These are phyloP conservation scores for Octodon degus DNA, from an alignment of 2,113 vertebrate genomes.

Conservation along the genomic window DNA sequence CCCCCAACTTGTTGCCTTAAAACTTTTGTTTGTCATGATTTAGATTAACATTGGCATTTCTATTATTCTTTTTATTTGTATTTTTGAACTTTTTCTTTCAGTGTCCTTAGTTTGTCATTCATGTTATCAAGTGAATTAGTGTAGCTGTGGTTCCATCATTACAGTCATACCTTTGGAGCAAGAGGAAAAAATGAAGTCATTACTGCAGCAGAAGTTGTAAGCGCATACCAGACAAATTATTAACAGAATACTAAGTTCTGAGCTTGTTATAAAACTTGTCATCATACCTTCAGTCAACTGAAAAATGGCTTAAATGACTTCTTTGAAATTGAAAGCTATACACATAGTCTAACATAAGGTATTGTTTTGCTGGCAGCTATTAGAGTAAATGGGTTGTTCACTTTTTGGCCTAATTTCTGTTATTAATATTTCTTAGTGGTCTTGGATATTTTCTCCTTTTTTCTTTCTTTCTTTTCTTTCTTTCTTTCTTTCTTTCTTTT, in stretches of 20 bases:
- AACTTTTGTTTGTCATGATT: background rate
- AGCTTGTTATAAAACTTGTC: conserved; percentile 77
- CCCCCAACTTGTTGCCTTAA: background rate
- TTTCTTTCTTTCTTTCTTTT: conserved; percentile 56
- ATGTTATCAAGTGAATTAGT: background rate
- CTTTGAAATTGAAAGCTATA: conserved; percentile 68
- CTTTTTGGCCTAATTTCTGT: conserved; percentile 80
- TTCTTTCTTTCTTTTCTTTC: conserved; percentile 82
- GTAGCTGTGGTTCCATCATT: background rate
- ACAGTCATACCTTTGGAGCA: background rate
- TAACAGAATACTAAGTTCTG: conserved; percentile 41
- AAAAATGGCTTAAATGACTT: conserved; percentile 78
- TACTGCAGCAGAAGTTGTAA: background rate
- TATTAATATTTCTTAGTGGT: conserved; percentile 74
- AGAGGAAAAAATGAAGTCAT: background rate
- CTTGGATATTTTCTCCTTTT: conserved; percentile 80
- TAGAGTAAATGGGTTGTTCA: conserved; percentile 83
- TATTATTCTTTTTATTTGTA: background rate
- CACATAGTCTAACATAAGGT: conserved; percentile 78
- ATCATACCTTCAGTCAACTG: conserved; percentile 39
- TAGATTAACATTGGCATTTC: background rate
- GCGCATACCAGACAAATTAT: background rate
- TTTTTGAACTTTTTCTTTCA: background rate
- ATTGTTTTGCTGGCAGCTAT: conserved; percentile 80
- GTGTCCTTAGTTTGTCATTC: background rate